Evolutionary conservation across 2,888 invertebrate genomes (phyloP).

Genomic region (Tridacna crocea): DNA sequence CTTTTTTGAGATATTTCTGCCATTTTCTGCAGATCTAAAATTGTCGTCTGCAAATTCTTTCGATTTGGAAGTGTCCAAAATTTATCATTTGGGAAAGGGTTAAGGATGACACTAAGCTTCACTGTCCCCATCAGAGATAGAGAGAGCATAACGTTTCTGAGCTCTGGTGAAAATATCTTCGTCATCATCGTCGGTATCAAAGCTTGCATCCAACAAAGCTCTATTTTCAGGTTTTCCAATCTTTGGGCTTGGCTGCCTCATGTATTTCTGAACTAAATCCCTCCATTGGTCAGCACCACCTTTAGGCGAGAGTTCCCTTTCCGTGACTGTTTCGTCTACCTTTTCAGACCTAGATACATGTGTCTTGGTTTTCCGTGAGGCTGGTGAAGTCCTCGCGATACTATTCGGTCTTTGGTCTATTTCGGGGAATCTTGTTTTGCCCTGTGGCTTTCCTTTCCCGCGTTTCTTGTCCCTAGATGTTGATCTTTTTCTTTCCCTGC

Average conservation of each 20-base stretch:
- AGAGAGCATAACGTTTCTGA: conserved; percentile 67
- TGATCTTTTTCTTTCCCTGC: conserved; percentile 36
- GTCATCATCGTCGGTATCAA: conserved; percentile 69
- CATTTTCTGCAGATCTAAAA: background rate
- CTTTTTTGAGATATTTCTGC: background rate
- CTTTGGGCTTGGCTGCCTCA: conserved; percentile 53
- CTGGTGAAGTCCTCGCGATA: conserved; percentile 7
- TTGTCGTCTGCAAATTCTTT: background rate
- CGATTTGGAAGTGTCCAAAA: background rate
- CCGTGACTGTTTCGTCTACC: conserved; percentile 37
- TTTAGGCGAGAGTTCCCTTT: conserved; percentile 37
- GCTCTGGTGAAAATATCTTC: conserved; percentile 73
- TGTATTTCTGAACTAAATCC: conserved; percentile 57
- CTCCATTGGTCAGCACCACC: conserved; percentile 47
- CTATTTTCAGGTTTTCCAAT: conserved; percentile 49
- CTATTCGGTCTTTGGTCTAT: conserved; percentile 46
- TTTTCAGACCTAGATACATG: background rate
- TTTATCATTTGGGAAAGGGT: background rate
- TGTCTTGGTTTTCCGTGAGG: background rate
- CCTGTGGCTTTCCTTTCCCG: conserved; percentile 1
- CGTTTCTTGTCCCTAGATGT: conserved; percentile 25
- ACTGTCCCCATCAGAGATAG: conserved; percentile 63
- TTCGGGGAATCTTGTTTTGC: conserved; percentile 52
- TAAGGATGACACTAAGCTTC: conserved; percentile 8
- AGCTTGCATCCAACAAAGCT: conserved; percentile 53